phyloP scores from a whole-genome alignment of 2,113 vertebrate species.

The Phalacrocorax pelagicus region DNA sequence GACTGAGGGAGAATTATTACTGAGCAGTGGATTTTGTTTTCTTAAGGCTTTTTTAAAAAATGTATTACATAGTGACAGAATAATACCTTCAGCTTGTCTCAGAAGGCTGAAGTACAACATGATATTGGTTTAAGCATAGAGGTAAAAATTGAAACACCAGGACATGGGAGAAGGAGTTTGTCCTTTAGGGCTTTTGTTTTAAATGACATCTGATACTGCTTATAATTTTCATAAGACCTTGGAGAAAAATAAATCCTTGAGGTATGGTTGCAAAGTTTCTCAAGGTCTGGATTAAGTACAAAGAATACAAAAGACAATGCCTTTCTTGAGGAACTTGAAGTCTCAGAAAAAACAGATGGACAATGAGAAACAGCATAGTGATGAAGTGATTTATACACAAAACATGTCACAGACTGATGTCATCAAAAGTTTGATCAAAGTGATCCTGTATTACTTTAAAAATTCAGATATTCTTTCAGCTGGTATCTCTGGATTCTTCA shows the following conservation, averaged over 20 bases:
- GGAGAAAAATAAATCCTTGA: neutral
- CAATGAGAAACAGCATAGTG: neutral
- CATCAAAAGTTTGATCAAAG: neutral
- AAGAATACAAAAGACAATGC: neutral
- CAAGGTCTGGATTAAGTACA: neutral
- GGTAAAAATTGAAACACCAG: neutral
- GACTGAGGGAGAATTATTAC: neutral
- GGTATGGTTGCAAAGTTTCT: neutral
- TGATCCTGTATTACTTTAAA: neutral
- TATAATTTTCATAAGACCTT: neutral
- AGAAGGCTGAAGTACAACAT: neutral
- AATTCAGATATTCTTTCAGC: neutral
- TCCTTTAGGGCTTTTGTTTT: neutral
- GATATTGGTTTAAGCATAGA: neutral
- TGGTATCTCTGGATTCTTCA: neutral
- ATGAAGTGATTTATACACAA: neutral
- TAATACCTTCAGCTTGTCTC: neutral
- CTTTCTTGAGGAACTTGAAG: neutral
- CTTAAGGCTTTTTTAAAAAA: neutral
- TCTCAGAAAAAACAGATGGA: neutral
- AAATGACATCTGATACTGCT: neutral
- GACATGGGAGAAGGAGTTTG: neutral
- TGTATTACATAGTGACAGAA: neutral
- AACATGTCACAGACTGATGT: neutral
- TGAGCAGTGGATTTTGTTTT: neutral